Evolutionary conservation across 1,140 invertebrate species (phyloP).

Genomic region (Panonychus citri): DNA sequence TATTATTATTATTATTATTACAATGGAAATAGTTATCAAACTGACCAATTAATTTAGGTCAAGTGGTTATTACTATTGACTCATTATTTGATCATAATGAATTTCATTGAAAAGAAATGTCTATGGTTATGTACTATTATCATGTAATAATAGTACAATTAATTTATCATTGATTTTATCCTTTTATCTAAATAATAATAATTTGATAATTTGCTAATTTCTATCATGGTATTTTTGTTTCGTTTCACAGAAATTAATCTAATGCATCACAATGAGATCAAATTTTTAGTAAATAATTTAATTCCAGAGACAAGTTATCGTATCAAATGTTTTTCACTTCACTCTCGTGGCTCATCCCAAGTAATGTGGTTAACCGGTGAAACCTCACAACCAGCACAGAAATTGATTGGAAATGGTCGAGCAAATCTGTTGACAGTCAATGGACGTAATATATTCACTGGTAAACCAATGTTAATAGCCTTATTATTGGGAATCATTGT

Average conservation of each 20-base stretch:
- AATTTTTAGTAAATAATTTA: conserved; percentile 4
- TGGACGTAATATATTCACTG: neutral
- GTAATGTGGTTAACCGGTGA: conserved; percentile 2
- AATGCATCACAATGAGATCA: neutral
- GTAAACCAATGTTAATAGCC: conserved; percentile 4
- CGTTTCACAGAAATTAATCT: neutral
- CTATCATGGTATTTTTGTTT: too few relatives aligned
- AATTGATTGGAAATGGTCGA: neutral
- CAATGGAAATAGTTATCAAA: too few relatives aligned
- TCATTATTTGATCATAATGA: too few relatives aligned
- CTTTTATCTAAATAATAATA: too few relatives aligned
- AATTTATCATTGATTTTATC: too few relatives aligned
- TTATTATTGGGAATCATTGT: neutral
- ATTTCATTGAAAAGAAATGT: too few relatives aligned
- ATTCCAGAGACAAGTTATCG: conserved; percentile 4
- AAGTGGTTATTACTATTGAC: too few relatives aligned
- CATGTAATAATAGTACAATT: too few relatives aligned
- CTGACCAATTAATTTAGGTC: too few relatives aligned
- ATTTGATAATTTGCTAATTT: neutral
- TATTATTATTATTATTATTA: too few relatives aligned
- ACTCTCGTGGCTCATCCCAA: conserved; percentile 6
- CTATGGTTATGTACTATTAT: too few relatives aligned
- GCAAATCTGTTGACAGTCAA: neutral
- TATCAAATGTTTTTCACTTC: conserved; percentile 6
- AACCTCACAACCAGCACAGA: conserved; percentile 8